Evolutionary conservation across 2,797 vertebrate genomes (phyloP), one percentile per base, ranked within the genome.

Genomic region (Anas flavirostris): DNA sequence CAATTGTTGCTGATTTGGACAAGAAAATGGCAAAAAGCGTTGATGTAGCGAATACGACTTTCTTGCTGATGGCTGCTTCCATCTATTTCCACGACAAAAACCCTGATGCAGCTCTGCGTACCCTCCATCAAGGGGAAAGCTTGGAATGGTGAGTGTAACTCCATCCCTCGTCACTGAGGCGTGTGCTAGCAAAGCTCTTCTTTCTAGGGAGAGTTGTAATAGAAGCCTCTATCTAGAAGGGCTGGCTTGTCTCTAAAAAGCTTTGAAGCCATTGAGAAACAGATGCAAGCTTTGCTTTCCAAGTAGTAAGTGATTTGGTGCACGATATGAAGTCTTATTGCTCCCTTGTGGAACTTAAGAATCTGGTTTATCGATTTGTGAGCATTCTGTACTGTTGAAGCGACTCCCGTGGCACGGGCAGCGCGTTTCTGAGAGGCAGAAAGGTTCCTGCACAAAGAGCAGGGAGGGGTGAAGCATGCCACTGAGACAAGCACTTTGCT

Each of bases 91-190:
- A 99, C 0, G 98, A 99, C 75, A 93, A 97, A 83, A 99, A 99
- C 89, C 98, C 98, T 0, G 99, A 99, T 0, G 98, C 99, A 0
- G 99, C 99, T 1, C 97, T 99, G 68, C 98, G 99, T 7, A 91
- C 98, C 3, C 97, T 99, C 90, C 99, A 99, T 91, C 99, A 99
- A 95, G 99, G 99, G 41, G 99, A 99, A 10, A 99, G 98, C 95
- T 96, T 99, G 48, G 99, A 99, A 64, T 99, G 99, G 99, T 99
- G 91, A 96, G 98, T 14, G 41, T 11, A 5, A 11, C 53, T 59
- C 7, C 0, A 16, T 4, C 16, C 3, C 18, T 29, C 14, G 0
- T 9, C 2, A 1, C 0, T 1, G 25, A 14, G 41, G 7, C 8
- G 11, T 9, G 14, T 7, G n/a, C 9, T 18, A n/a, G 39, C 28